phyloP scores from a whole-genome alignment of 2,888 invertebrate species.

The Diaphora mendica region DNA sequence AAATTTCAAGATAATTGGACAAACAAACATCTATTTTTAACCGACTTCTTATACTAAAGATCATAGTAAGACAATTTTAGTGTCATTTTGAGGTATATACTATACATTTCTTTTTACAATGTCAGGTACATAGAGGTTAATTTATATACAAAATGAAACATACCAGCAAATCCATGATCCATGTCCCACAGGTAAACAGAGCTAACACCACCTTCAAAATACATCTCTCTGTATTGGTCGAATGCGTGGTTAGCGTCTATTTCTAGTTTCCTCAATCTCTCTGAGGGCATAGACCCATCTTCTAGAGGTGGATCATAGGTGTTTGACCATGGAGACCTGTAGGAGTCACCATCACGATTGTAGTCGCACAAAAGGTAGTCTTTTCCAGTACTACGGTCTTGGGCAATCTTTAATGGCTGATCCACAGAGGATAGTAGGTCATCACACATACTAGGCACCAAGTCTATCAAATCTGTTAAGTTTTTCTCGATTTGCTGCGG shows the following conservation, averaged over 20 bases:
- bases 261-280: constrained; percentile 97
- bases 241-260: constrained; percentile 99
- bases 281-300: constrained; percentile 99
- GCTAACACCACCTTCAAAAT: constrained; percentile 99
- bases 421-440: constrained; percentile 98
- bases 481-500: constrained; percentile 99
- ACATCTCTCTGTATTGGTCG: constrained; percentile 99
- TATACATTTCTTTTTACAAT: background rate
- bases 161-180: constrained; percentile 98
- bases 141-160: constrained; percentile 15
- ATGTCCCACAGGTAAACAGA: constrained; percentile 99
- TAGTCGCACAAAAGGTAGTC: constrained; percentile 99
- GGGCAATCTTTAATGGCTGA: constrained; percentile 98
- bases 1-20: background rate
- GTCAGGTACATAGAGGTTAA: background rate
- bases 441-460: constrained; percentile 98
- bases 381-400: constrained; percentile 97
- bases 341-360: constrained; percentile 99
- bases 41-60: background rate
- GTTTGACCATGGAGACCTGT: constrained; percentile 99
- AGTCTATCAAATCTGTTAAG: constrained; percentile 98
- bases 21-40: background rate
- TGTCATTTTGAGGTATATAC: background rate
- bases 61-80: background rate
- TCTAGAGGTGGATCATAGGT: constrained; percentile 98